phyloP scores from a whole-genome alignment of 2,888 invertebrate genomes.

The Ormia ochracea region DNA sequence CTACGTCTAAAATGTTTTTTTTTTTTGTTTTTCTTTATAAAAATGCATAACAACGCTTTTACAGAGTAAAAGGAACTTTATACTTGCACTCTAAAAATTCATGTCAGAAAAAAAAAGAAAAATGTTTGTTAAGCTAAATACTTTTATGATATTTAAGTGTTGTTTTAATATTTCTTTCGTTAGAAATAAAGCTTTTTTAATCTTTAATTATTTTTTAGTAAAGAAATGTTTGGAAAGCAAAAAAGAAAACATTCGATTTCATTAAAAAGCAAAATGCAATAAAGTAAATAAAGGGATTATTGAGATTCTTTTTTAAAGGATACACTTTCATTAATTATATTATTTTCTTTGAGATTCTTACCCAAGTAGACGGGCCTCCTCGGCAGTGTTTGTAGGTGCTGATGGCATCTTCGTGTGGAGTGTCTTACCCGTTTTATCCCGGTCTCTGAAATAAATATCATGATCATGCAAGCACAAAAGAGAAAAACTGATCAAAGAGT shows the following conservation, averaged over 20 bases:
- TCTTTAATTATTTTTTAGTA: conserved; percentile 19
- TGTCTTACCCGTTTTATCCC: conserved; percentile 77
- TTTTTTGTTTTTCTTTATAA: background rate
- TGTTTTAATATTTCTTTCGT: conserved; percentile 13
- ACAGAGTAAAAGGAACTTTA: background rate
- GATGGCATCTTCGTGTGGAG: conserved; percentile 78
- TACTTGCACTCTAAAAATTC: conserved; percentile 31
- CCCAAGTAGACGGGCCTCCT: conserved; percentile 92
- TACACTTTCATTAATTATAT: conserved; percentile 3
- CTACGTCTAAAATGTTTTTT: conserved; percentile 21
- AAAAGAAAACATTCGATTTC: conserved; percentile 1
- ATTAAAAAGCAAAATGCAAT: conserved; percentile 48
- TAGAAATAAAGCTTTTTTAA: conserved; percentile 40
- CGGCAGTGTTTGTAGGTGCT: conserved; percentile 80
- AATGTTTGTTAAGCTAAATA: conserved; percentile 28
- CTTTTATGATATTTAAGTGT: background rate
- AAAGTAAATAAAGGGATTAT: conserved; percentile 50
- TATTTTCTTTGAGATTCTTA: conserved; percentile 78
- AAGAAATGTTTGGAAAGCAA: background rate
- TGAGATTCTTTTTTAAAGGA: conserved; percentile 48
- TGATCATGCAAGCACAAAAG: conserved; percentile 77
- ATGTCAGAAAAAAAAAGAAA: conserved; percentile 23
- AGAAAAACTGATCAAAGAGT: conserved; percentile 63
- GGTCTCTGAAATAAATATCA: conserved; percentile 78
- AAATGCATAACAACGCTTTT: conserved; percentile 30